A percentile compares a stretch with the other conserved stretches of the same genome.
Conservation (phyloP, 2,888 invertebrate genomes). For the Saturnia japonica region DNA sequence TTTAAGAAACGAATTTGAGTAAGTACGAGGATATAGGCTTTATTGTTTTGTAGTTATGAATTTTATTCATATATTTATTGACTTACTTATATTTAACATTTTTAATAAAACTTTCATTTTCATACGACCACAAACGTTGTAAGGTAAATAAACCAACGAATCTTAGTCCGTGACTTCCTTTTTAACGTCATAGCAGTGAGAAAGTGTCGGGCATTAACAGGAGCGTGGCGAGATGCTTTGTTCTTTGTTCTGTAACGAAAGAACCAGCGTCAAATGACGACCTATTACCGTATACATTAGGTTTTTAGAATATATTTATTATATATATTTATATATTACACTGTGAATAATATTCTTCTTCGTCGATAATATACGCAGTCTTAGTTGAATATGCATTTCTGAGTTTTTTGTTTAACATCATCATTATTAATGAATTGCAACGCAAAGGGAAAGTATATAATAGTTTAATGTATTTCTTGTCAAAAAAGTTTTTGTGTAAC, state of each 20-base stretch:
- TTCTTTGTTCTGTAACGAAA: constrained; percentile 60
- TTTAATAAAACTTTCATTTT: constrained; percentile 57
- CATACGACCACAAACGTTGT: constrained; percentile 40
- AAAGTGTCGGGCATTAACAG: constrained; percentile 72
- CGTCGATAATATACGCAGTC: neutral
- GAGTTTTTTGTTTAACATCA: neutral
- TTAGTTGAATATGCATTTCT: neutral
- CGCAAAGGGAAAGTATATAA: too few relatives aligned
- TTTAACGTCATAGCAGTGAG: constrained; percentile 68
- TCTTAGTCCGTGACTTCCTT: constrained; percentile 76
- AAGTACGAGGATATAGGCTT: neutral
- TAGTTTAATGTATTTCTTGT: neutral
- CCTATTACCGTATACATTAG: constrained; percentile 55
- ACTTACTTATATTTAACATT: neutral
- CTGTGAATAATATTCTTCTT: constrained; percentile 33
- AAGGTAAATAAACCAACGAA: constrained; percentile 47
- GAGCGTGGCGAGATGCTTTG: constrained; percentile 67
- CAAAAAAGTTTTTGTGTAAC: neutral
- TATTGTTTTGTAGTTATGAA: neutral
- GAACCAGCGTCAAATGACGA: constrained; percentile 47
- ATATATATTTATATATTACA: constrained; percentile 58
- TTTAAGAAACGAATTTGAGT: neutral
- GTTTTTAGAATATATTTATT: constrained; percentile 56
- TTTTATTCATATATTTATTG: neutral
- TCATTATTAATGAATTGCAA: too few relatives aligned